phyloP scores from a whole-genome alignment of 2,797 vertebrate genomes.

The Danio tinwini region DNA sequence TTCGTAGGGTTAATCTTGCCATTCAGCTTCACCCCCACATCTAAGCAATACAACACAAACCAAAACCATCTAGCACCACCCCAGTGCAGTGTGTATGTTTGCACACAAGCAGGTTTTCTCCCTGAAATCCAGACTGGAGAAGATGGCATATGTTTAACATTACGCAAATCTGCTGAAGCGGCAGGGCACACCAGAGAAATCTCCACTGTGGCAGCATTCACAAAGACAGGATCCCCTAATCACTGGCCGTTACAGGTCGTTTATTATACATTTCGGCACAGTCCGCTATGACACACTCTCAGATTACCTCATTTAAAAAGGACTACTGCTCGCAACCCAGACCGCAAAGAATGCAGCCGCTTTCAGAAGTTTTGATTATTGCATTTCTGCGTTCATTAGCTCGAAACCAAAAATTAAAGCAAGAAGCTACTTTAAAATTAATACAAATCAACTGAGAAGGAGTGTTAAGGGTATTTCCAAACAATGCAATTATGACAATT shows the following conservation, averaged over 20 bases:
- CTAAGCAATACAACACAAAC: conserved; percentile 41
- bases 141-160: conserved; percentile 63
- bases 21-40: conserved; percentile 42
- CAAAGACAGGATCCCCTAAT: conserved; percentile 58
- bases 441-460: background rate
- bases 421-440: background rate
- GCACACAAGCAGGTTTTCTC: conserved; percentile 53
- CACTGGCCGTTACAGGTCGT: conserved; percentile 53
- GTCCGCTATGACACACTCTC: conserved; percentile 48
- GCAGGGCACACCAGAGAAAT: conserved; percentile 52
- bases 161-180: conserved; percentile 63
- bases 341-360: conserved; percentile 44
- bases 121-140: conserved; percentile 53
- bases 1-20: conserved; percentile 53
- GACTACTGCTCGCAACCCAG: conserved; percentile 43
- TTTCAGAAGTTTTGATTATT: conserved; percentile 50
- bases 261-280: conserved; percentile 57
- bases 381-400: conserved; percentile 50
- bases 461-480: background rate
- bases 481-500: background rate
- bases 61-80: conserved; percentile 50
- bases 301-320: conserved; percentile 48
- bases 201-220: conserved; percentile 57
- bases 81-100: conserved; percentile 39
- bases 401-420: conserved; percentile 43